These are phyloP conservation scores for Drosophila suzukii DNA, from an alignment of 1,140 invertebrate genomes.

Conservation along the genomic window DNA sequence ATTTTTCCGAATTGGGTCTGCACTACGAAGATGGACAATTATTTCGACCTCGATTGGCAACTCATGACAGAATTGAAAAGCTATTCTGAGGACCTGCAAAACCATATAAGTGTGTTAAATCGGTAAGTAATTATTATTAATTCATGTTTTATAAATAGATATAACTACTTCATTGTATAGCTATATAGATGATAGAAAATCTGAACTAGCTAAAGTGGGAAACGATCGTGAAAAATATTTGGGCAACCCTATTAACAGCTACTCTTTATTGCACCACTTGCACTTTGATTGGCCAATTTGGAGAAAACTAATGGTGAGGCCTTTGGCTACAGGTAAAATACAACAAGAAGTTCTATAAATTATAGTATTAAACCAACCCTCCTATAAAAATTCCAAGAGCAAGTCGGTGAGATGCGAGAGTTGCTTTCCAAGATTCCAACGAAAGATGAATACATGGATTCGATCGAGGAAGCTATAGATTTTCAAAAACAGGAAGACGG, in stretches of 20 bases:
- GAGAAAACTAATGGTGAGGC: background rate
- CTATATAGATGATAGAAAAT: background rate
- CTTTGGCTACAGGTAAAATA: background rate
- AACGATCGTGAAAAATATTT: background rate
- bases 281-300: constrained; percentile 6
- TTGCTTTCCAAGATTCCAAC: background rate
- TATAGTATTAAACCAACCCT: background rate
- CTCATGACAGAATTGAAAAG: background rate
- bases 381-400: background rate
- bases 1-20: background rate
- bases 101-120: background rate
- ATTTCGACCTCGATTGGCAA: background rate
- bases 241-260: background rate
- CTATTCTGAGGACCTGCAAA: background rate
- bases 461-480: background rate
- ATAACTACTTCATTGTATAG: background rate
- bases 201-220: background rate
- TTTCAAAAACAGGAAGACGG: background rate
- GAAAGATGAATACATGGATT: background rate
- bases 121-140: background rate
- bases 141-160: background rate
- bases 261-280: background rate
- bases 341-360: no score
- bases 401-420: background rate
- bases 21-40: background rate